phyloP scores from a whole-genome alignment of 2,797 vertebrate genomes.

The Odontamblyopus rebecca region DNA sequence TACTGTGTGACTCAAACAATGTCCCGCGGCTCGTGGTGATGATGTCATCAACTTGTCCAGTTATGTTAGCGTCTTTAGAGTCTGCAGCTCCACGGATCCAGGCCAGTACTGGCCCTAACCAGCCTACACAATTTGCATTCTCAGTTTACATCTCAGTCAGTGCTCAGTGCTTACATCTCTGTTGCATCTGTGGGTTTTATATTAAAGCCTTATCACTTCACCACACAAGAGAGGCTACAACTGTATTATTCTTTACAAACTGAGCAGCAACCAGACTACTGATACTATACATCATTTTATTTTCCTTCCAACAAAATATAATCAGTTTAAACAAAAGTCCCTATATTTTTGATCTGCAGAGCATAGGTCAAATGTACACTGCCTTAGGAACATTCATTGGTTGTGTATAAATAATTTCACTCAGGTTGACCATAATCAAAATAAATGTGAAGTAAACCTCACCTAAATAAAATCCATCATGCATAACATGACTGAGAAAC shows the following conservation, averaged over 20 bases:
- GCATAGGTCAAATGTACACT: too few relatives aligned
- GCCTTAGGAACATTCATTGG: too few relatives aligned
- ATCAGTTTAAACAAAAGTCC: not conserved
- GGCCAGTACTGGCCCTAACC: conserved; percentile 66
- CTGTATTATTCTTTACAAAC: not conserved
- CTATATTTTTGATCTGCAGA: not conserved
- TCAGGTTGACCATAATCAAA: not conserved
- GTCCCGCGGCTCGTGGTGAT: conserved; percentile 65
- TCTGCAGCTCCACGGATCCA: conserved; percentile 64
- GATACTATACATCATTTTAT: not conserved
- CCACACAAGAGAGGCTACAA: not conserved
- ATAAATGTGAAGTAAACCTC: conserved; percentile 16
- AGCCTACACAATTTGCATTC: conserved; percentile 69
- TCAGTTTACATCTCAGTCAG: conserved; percentile 55
- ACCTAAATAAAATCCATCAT: not conserved
- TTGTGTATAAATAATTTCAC: not conserved
- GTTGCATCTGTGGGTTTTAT: conserved; percentile 63
- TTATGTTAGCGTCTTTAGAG: conserved; percentile 72
- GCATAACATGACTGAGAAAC: not conserved
- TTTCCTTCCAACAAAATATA: not conserved
- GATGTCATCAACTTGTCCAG: conserved; percentile 80
- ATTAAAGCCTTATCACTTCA: conserved; percentile 53
- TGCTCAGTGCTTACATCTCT: conserved; percentile 57
- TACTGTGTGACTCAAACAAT: conserved; percentile 63
- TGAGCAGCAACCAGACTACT: not conserved